Conservation (phyloP, 2,888 invertebrate species). For the Tridacna gigas region DNA sequence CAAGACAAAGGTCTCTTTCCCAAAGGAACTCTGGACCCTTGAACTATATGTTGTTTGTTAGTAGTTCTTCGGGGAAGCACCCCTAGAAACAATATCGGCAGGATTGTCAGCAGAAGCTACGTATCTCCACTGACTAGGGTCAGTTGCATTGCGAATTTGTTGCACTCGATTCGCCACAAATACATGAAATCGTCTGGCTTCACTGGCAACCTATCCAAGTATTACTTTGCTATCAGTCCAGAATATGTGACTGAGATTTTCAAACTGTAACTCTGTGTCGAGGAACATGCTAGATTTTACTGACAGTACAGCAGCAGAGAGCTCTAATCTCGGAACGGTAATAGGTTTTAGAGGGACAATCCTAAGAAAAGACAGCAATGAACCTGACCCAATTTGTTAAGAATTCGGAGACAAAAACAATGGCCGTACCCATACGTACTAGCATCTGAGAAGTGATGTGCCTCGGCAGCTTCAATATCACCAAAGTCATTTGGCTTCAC, state of each 20-base stretch:
- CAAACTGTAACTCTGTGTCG: slow-evolving; percentile 26
- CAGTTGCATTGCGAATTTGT: too few relatives aligned
- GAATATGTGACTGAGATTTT: background rate
- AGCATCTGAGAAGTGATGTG: slow-evolving; percentile 69
- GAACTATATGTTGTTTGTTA: too few relatives aligned
- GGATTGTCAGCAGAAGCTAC: too few relatives aligned
- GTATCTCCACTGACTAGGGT: too few relatives aligned
- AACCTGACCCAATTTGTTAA: slow-evolving; percentile 30
- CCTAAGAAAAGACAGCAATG: slow-evolving; percentile 61
- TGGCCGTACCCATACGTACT: slow-evolving; percentile 63
- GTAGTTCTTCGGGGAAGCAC: too few relatives aligned
- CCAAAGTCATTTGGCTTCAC: slow-evolving; percentile 53
- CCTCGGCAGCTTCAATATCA: slow-evolving; percentile 21
- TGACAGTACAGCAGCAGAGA: slow-evolving; percentile 37
- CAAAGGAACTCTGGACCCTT: too few relatives aligned
- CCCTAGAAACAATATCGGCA: too few relatives aligned
- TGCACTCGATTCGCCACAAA: too few relatives aligned
- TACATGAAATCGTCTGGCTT: slow-evolving; percentile 28
- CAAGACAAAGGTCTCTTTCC: too few relatives aligned
- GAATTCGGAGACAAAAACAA: slow-evolving; percentile 59
- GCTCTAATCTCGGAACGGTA: slow-evolving; percentile 35
- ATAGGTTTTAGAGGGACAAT: slow-evolving; percentile 45
- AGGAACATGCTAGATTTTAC: slow-evolving; percentile 11
- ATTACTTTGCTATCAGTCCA: slow-evolving; percentile 36
- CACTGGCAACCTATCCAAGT: slow-evolving; percentile 38